A percentile compares a stretch with the other conserved stretches of the same genome.
These are phyloP conservation scores for Gopherus flavomarginatus DNA, from an alignment of 2,113 vertebrate species.

Conservation along the genomic window DNA sequence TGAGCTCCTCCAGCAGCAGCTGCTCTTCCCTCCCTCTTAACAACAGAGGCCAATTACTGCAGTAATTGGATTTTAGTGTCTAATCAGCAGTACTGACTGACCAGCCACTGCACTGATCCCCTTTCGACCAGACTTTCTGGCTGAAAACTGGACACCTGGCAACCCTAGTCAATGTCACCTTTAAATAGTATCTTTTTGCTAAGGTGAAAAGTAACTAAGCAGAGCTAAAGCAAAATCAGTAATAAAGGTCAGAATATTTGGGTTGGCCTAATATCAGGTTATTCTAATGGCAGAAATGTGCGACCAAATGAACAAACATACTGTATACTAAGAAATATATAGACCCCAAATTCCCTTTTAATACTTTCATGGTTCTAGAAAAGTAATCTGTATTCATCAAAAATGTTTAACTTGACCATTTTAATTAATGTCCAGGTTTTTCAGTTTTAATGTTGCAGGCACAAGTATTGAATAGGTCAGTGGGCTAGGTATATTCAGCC, in stretches of 20 bases:
- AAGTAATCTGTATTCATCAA: background rate
- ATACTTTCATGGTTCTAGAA: background rate
- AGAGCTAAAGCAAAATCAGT: background rate
- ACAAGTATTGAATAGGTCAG: background rate
- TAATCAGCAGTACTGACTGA: no score
- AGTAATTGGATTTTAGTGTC: no score
- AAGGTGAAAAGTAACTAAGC: background rate
- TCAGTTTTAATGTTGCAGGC: background rate
- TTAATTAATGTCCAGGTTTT: background rate
- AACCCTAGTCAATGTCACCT: background rate
- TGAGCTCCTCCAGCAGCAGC: no score
- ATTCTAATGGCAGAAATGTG: background rate
- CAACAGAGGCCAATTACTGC: no score
- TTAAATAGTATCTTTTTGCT: background rate
- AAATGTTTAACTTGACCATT: background rate
- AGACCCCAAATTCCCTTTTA: background rate
- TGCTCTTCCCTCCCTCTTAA: no score
- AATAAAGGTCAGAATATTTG: background rate
- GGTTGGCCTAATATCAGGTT: accelerated
- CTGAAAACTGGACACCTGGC: no score
- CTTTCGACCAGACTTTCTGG: no score
- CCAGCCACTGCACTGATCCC: no score
- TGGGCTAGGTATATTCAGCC: background rate
- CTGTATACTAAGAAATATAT: background rate
- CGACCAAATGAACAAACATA: background rate